Conservation (phyloP, 2,113 vertebrate species). For the Marmota flaviventris region DNA sequence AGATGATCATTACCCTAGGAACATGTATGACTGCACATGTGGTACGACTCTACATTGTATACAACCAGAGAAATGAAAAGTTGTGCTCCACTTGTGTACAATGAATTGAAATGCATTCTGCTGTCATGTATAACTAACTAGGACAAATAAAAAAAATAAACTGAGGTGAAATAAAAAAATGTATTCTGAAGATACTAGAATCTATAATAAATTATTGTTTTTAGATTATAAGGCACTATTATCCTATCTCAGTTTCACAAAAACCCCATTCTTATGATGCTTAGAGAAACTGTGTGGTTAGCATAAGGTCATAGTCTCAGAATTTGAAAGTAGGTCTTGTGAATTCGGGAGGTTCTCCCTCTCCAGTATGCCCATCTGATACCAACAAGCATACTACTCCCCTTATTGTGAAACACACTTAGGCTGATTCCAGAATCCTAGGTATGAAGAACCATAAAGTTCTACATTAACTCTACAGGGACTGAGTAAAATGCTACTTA, state of each 20-base stretch:
- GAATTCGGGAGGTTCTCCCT: neutral
- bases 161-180: no score
- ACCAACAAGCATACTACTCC: no score
- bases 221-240: neutral
- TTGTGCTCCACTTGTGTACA: no score
- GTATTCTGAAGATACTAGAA: neutral
- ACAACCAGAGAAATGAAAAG: no score
- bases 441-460: neutral
- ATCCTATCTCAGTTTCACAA: neutral
- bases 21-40: no score
- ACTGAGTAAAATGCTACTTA: neutral
- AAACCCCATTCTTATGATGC: neutral
- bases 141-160: no score
- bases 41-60: no score
- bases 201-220: neutral
- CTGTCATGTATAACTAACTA: no score
- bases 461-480: neutral
- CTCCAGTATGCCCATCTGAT: neutral
- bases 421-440: neutral
- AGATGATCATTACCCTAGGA: no score
- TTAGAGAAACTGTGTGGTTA: neutral
- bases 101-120: no score
- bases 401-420: neutral
- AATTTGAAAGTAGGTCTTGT: neutral
- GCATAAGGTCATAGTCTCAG: neutral